Evolutionary conservation across 2,888 invertebrate genomes (phyloP), one percentile per base, ranked within the genome.

Genomic region (Tinea semifulvella): DNA sequence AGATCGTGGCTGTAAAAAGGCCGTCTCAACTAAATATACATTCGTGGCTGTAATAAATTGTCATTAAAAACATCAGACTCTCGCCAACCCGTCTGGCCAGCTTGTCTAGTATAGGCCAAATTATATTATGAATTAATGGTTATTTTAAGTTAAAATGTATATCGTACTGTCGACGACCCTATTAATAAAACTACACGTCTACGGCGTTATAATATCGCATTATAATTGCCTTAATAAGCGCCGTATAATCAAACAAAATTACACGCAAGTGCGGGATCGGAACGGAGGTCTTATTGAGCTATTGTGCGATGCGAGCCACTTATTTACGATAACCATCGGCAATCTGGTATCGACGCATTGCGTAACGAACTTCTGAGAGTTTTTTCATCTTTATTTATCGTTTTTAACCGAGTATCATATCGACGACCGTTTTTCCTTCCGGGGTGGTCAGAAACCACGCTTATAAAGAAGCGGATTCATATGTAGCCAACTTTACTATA

Each of bases 151-250:
- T 63, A 49, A 19, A 5, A 10, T 22, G 13, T 19, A 19, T 4
- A 8, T 11, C 39, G n/a, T 10, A 5, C 6, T 19, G n/a, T 40
- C 39, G 52, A 50, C 61, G 61, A 68, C 58, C 61, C 56, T 58
- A 60, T 53, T 52, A 44, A 47, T 52, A 61, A n/a, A n/a, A n/a
- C n/a, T n/a, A n/a, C n/a, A n/a, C n/a, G n/a, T n/a, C n/a, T n/a
- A n/a, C n/a, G n/a, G n/a, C n/a, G n/a, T n/a, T n/a, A 57, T 52
- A 58, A 56, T 66, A 63, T 62, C 59, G 54, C 50, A 43, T 64
- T 56, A 73, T 76, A 76, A 76, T 76, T 75, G 65, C 61, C 63
- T 62, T 70, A 70, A 73, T 72, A 74, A 68, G 65, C 59, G 58
- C 56, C 58, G 59, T 64, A 62, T 65, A 68, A 68, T 70, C 72